Evolutionary conservation across 2,888 invertebrate genomes (phyloP).

Genomic region (Drosophila anceps): DNA sequence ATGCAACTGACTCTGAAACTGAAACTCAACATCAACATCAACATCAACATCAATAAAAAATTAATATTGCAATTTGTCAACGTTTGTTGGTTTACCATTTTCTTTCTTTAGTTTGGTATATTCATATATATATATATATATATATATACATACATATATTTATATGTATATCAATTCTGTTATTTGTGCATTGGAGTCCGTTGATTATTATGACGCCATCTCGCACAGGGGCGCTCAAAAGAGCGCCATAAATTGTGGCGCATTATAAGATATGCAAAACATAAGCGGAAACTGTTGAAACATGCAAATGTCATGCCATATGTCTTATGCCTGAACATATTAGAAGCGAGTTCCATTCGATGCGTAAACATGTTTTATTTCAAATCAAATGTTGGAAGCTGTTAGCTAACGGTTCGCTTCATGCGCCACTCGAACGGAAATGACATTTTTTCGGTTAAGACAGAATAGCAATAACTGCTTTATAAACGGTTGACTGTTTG

Average conservation of each 20-base stretch:
- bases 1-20: conserved; percentile 23
- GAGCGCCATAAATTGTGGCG: conserved; percentile 33
- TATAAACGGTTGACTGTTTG: not conserved
- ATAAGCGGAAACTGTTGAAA: conserved; percentile 46
- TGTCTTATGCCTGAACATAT: conserved; percentile 1
- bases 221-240: conserved; percentile 23
- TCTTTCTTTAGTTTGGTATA: not conserved
- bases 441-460: not conserved
- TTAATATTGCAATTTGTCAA: conserved; percentile 53
- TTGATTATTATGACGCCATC: conserved; percentile 30
- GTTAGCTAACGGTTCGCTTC: not conserved
- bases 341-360: not conserved
- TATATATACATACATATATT: not conserved
- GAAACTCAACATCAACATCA: conserved; percentile 25
- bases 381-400: not conserved
- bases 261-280: conserved; percentile 42
- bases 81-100: conserved; percentile 13
- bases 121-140: not conserved
- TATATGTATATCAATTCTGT: conserved; percentile 3
- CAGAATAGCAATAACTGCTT: not conserved
- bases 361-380: conserved; percentile 8
- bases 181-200: conserved; percentile 8
- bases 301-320: conserved; percentile 42
- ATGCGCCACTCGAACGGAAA: too few species aligned
- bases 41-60: conserved; percentile 26